These are phyloP conservation scores for Salminus brasiliensis DNA, from an alignment of 2,113 vertebrate genomes.

Conservation along the genomic window DNA sequence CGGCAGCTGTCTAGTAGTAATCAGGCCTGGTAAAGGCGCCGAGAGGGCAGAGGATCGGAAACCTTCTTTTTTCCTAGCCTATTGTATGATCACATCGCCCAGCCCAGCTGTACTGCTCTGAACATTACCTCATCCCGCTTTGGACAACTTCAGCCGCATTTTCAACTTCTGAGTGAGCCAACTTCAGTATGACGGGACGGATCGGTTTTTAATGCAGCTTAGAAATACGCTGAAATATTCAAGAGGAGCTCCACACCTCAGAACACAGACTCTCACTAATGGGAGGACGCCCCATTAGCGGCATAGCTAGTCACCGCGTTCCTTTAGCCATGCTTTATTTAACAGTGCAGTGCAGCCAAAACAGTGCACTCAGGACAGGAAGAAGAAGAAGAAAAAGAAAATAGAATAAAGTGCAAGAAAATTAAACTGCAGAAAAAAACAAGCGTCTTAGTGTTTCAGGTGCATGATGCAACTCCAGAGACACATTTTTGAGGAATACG, in stretches of 20 bases:
- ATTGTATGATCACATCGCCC: too few species aligned
- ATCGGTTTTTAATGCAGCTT: too few species aligned
- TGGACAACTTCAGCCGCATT: too few species aligned
- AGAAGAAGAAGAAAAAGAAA: background rate
- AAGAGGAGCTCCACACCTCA: background rate
- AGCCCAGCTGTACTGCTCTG: too few species aligned
- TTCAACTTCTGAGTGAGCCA: background rate
- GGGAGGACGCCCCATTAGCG: constrained; percentile 1
- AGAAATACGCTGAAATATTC: background rate
- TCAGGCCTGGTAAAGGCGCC: too few species aligned
- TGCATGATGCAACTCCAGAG: constrained; percentile 16
- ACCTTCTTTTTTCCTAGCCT: too few species aligned
- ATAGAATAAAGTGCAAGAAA: background rate
- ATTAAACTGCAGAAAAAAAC: background rate
- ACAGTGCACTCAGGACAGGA: background rate
- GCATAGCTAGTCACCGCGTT: background rate
- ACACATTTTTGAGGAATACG: background rate
- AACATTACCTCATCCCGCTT: background rate
- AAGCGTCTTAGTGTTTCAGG: background rate
- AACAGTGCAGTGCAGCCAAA: background rate
- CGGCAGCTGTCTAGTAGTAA: too few species aligned
- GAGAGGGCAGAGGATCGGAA: too few species aligned
- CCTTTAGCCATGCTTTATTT: background rate
- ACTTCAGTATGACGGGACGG: background rate
- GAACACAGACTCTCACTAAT: background rate